Conservation (phyloP, 2,888 invertebrate genomes). For the Lasioglossum pauxillum region DNA sequence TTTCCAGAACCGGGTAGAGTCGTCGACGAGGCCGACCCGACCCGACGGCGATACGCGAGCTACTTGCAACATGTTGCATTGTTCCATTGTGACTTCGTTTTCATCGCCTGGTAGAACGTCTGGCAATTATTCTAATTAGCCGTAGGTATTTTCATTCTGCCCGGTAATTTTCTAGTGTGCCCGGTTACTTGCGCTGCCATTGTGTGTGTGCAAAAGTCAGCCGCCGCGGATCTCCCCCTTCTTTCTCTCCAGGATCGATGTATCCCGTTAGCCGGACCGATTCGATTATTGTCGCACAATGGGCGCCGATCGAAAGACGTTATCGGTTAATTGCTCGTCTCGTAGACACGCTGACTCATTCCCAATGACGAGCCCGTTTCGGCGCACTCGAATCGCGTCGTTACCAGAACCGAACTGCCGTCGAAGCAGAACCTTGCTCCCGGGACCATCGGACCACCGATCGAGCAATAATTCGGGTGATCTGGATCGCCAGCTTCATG, state of each 20-base stretch:
- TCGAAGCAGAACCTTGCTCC: slow-evolving; percentile 32
- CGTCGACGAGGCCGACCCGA: neutral
- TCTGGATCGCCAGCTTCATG: slow-evolving; percentile 23
- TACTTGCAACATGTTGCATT: slow-evolving; percentile 23
- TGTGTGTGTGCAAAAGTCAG: neutral
- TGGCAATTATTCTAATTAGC: slow-evolving; percentile 31
- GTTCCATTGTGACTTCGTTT: slow-evolving; percentile 28
- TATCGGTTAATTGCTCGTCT: slow-evolving; percentile 61
- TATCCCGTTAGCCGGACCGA: slow-evolving; percentile 22
- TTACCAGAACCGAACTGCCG: slow-evolving; percentile 34
- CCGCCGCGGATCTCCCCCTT: neutral
- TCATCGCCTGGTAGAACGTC: neutral
- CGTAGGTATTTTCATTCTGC: neutral
- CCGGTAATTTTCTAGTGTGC: neutral
- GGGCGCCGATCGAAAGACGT: slow-evolving; percentile 51
- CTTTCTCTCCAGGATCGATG: neutral
- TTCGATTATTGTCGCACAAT: slow-evolving; percentile 27
- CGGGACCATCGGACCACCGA: slow-evolving; percentile 11
- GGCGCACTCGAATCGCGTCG: slow-evolving; percentile 44
- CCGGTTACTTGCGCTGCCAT: neutral
- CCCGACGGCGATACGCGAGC: neutral
- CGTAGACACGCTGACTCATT: slow-evolving; percentile 49
- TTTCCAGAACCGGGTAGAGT: neutral
- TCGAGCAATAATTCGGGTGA: slow-evolving; percentile 52
- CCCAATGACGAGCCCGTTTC: slow-evolving; percentile 34